Evolutionary conservation across 2,888 invertebrate species (phyloP).

Genomic region (Cephus pygmeus): DNA sequence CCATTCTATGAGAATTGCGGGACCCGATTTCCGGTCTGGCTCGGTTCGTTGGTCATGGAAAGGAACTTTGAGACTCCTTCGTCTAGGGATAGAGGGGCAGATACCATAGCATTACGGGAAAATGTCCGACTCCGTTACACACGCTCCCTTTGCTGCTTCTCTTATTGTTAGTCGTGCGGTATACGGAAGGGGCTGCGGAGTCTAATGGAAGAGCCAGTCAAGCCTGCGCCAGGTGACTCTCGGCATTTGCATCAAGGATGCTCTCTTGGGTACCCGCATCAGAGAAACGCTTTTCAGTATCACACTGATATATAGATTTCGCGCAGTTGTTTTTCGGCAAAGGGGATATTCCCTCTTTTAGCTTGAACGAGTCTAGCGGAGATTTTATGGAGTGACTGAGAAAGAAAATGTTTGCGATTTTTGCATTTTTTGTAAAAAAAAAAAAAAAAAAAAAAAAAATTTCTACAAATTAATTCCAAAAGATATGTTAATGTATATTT

Average conservation of each 20-base stretch:
- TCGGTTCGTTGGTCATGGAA: not conserved
- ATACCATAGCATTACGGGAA: not conserved
- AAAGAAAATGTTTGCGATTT: not conserved
- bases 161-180: not conserved
- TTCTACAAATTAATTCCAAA: not conserved
- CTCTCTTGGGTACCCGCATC: not conserved
- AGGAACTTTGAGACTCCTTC: not conserved
- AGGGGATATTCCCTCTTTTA: not conserved
- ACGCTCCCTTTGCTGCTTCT: not conserved
- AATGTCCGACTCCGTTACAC: not conserved
- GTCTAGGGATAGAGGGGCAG: not conserved
- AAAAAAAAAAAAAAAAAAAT: no score
- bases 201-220: not conserved
- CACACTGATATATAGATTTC: not conserved
- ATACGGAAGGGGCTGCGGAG: not conserved
- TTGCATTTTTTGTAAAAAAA: no score
- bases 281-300: not conserved
- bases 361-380: not conserved
- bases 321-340: not conserved
- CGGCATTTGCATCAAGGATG: not conserved
- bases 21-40: constrained; percentile 42
- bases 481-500: not conserved
- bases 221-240: not conserved
- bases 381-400: not conserved
- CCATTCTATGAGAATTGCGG: constrained; percentile 51